Percentiles rank a stretch among this genome's conserved stretches.
These are phyloP conservation scores for Pachyramphus minor DNA, from an alignment of 2,113 vertebrate genomes.

Conservation along the genomic window DNA sequence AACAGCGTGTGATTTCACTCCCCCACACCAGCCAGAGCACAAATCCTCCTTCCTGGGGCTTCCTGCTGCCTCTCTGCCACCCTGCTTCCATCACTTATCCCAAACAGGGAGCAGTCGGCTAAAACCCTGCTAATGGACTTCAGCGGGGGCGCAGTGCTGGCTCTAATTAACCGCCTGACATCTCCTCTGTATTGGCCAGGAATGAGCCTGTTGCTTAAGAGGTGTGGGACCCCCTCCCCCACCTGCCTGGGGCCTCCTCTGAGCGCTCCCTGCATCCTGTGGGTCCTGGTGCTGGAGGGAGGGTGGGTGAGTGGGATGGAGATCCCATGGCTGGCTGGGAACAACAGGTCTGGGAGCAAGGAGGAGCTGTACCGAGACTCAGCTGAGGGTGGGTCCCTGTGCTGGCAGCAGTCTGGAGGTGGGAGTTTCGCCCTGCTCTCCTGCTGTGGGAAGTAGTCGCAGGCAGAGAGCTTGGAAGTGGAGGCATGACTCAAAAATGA, in stretches of 20 bases:
- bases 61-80: background rate
- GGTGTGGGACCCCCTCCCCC: rapidly evolving
- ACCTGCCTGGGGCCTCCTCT: background rate
- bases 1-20: background rate
- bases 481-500: background rate
- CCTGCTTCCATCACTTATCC: background rate
- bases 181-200: background rate
- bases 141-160: background rate
- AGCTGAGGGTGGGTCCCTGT: rapidly evolving
- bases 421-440: background rate
- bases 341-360: rapidly evolving
- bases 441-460: background rate
- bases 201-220: rapidly evolving
- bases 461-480: background rate
- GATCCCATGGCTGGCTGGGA: background rate
- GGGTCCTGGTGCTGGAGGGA: rapidly evolving
- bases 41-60: background rate
- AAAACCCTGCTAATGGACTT: background rate
- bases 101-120: background rate
- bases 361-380: rapidly evolving
- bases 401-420: background rate
- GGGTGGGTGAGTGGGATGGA: too few species aligned
- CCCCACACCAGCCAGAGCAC: background rate
- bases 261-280: rapidly evolving
- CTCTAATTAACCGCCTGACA: background rate